Conservation (phyloP, 2,113 vertebrate species). For the Oreochromis aureus region DNA sequence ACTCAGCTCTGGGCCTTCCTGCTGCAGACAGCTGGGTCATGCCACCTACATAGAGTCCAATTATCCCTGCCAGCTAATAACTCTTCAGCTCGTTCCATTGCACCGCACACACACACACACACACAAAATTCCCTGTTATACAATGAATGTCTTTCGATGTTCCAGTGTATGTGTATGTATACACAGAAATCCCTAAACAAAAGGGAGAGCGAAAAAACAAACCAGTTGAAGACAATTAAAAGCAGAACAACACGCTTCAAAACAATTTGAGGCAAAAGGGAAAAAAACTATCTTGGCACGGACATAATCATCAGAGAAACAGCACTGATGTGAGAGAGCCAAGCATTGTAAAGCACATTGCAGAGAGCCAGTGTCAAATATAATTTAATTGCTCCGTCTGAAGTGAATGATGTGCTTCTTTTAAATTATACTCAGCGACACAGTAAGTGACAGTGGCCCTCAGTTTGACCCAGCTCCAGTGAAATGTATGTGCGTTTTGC, state of each 20-base stretch:
- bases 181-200: not conserved
- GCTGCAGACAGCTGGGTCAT: conserved; percentile 69
- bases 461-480: not conserved
- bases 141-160: not conserved
- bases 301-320: not conserved
- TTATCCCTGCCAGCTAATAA: conserved; percentile 72
- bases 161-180: not conserved
- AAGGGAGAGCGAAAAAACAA: not conserved
- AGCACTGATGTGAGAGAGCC: not conserved
- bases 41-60: conserved; percentile 73
- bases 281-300: not conserved
- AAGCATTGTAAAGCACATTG: not conserved
- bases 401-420: not conserved
- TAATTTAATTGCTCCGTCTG: not conserved
- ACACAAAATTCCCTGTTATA: not conserved
- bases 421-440: not conserved
- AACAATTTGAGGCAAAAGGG: not conserved
- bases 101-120: not conserved
- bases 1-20: conserved; percentile 68
- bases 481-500: not conserved
- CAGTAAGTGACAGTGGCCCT: not conserved
- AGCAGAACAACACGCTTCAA: not conserved
- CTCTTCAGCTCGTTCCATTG: conserved; percentile 41
- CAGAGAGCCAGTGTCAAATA: not conserved
- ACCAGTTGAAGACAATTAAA: conserved; percentile 5